Percentiles rank a stretch among this genome's conserved stretches.
Conservation (phyloP, 2,888 invertebrate species). For the Abrostola tripartita region DNA sequence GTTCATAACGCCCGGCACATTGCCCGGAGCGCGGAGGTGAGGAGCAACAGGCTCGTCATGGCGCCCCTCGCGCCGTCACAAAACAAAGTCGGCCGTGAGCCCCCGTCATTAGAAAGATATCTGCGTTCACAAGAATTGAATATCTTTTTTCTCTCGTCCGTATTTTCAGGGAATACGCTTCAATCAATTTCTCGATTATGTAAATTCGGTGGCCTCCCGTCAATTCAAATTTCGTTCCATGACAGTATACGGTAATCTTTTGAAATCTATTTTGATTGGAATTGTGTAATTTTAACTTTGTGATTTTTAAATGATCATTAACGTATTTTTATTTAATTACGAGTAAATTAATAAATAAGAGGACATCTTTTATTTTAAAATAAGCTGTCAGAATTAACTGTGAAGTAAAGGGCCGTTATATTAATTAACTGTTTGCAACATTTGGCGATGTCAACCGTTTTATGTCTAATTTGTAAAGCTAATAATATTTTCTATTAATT, state of each 20-base stretch:
- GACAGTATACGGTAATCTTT: constrained; percentile 68
- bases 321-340: constrained; percentile 49
- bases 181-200: constrained; percentile 87
- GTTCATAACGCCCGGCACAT: constrained; percentile 33
- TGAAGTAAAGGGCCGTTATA: constrained; percentile 15
- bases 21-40: constrained; percentile 28
- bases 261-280: constrained; percentile 72
- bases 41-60: constrained; percentile 68
- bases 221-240: constrained; percentile 70
- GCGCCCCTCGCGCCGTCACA: constrained; percentile 49
- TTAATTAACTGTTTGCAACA: constrained; percentile 37
- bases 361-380: constrained; percentile 17
- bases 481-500: constrained; percentile 11
- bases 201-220: constrained; percentile 74
- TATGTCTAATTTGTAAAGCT: constrained; percentile 13
- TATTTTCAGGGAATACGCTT: constrained; percentile 78
- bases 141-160: constrained; percentile 66
- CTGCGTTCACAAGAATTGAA: constrained; percentile 76
- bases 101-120: constrained; percentile 77
- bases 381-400: constrained; percentile 9
- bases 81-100: constrained; percentile 61
- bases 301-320: constrained; percentile 63
- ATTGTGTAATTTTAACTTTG: constrained; percentile 68
- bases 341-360: constrained; percentile 17
- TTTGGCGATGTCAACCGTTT: constrained; percentile 35